Base-by-base conservation (phyloP, 2,113 vertebrate species). In the Grantiella picta region DNA sequence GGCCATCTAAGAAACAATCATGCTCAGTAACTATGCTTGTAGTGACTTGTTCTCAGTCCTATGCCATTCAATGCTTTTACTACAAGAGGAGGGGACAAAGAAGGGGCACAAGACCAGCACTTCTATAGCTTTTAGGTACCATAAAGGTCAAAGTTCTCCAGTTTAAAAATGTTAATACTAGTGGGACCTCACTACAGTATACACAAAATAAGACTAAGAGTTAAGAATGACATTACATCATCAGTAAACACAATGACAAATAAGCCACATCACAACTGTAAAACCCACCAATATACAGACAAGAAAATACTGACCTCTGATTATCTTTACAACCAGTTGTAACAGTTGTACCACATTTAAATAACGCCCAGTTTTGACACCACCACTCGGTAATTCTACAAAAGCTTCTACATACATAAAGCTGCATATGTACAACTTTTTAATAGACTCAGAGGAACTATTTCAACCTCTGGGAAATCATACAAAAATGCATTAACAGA, bases 11-110 rank as follows among this genome's bases (percentile, higher is more conserved):
- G 42, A 91, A 90, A 72, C 21, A 90, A 77, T 8, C 21, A 22
- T 0, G 2, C 15, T 28, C 31, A 42, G 14, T 25, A 64, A 72
- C 21, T 65, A 54, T 6, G 10, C 11, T 61, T 60, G 15, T 0
- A 73, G 27, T 9, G 19, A 70, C 50, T 33, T 47, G 16, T 35
- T 90, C 42, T 81, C 69, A 82, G 47, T 50, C 24, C 23, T 52
- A 3, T 3, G 27, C 8, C 35, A 59, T 31, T 65, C 53, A 82
- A 72, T 57, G 36, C 7, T 72, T 80, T 66, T 47, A 59, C 2
- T 52, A 50, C 11, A 21, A 86, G 24, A 59, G 9, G 6, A 38
- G 2, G 2, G 20, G 10, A 73, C 50, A 83, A 87, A 76, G 28
- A 69, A 73, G 20, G 17, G 22, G 10, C 33, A 59, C 18, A 42